phyloP scores from a whole-genome alignment of 2,797 vertebrate genomes.

The Sciaenops ocellatus region DNA sequence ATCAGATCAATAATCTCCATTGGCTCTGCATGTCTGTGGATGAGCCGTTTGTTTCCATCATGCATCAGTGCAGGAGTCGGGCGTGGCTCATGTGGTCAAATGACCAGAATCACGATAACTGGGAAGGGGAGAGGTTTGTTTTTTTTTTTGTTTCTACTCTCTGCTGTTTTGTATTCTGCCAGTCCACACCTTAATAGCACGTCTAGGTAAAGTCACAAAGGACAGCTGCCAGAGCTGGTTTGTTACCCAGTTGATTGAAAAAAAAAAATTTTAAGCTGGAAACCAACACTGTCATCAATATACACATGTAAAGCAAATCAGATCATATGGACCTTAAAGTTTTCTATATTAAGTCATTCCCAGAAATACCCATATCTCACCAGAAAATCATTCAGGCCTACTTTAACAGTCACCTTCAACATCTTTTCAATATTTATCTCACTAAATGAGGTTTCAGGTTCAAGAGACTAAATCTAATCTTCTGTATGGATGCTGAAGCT shows the following conservation, averaged over 20 bases:
- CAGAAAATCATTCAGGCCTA: neutral
- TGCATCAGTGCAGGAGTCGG: constrained; percentile 27
- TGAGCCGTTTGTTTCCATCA: constrained; percentile 27
- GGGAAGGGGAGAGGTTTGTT: neutral
- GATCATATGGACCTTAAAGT: neutral
- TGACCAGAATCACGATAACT: constrained; percentile 30
- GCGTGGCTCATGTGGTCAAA: constrained; percentile 43
- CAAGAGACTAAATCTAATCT: neutral
- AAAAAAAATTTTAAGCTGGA: constrained; percentile 11
- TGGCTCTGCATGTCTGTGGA: constrained; percentile 27
- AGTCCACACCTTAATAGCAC: constrained; percentile 14
- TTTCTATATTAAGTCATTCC: neutral
- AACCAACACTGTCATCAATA: neutral
- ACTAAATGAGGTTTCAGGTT: neutral
- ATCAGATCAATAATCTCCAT: constrained; percentile 63
- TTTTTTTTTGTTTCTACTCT: neutral
- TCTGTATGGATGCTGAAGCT: neutral
- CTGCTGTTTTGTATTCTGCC: constrained; percentile 19
- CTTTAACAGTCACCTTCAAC: neutral
- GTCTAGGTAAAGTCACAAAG: constrained; percentile 38
- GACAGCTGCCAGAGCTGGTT: constrained; percentile 22
- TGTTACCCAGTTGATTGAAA: constrained; percentile 31
- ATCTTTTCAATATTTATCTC: constrained; percentile 6
- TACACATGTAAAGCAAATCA: neutral
- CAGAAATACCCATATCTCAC: neutral